Conservation (phyloP, 2,888 invertebrate species). For the Plebejus argus region DNA sequence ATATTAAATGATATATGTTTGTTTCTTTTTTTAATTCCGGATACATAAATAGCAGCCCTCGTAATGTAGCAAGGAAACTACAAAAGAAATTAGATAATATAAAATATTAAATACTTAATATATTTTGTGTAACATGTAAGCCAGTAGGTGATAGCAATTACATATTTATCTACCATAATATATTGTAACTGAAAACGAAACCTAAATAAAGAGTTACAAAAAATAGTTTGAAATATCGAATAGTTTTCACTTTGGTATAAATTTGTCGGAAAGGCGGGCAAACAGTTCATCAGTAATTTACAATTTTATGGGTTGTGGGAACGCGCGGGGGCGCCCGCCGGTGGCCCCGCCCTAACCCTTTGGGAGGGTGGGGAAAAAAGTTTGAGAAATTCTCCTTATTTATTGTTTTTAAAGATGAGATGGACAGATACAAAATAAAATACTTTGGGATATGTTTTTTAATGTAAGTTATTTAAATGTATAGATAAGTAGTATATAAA, state of each 20-base stretch:
- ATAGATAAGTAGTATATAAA: no score
- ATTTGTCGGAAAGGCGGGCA: conserved; percentile 5
- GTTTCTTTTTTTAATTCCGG: no score
- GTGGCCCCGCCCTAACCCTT: conserved; percentile 72
- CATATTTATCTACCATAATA: no score
- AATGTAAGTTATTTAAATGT: background rate
- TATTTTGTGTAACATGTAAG: no score
- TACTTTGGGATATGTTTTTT: background rate
- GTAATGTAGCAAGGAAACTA: no score
- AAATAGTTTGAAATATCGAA: background rate
- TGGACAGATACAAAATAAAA: background rate
- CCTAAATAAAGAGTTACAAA: background rate
- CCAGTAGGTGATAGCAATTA: no score
- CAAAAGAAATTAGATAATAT: no score
- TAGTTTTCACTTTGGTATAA: conserved; percentile 9
- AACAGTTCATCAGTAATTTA: conserved; percentile 77
- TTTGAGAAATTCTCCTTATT: conserved; percentile 37
- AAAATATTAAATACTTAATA: no score
- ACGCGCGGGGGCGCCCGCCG: conserved; percentile 58
- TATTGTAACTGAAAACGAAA: background rate
- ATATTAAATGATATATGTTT: no score
- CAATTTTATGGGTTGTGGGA: conserved; percentile 79
- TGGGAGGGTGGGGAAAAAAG: conserved; percentile 56
- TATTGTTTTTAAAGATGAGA: conserved; percentile 30
- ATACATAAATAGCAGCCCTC: no score